phyloP scores from a whole-genome alignment of 2,113 vertebrate species.

The Phrynocephalus versicolor region DNA sequence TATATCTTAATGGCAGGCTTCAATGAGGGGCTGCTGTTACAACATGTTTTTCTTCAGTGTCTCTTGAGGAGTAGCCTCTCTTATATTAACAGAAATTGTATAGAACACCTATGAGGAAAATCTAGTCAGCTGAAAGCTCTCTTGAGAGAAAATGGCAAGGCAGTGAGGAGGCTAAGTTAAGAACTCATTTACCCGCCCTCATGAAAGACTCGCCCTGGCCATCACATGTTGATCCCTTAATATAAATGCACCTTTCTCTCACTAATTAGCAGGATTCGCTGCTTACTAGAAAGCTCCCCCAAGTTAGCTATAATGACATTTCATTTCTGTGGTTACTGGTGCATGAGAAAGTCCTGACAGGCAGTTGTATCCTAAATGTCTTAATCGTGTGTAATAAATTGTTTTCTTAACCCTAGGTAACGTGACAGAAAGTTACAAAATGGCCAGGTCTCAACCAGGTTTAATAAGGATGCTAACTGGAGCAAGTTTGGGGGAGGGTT shows the following conservation, averaged over 20 bases:
- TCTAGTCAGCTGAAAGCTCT: slow-evolving; percentile 48
- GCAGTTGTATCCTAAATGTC: neutral
- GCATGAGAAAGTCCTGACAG: neutral
- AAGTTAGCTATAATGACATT: neutral
- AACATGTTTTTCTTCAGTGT: neutral
- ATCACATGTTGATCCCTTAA: neutral
- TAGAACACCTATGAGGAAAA: neutral
- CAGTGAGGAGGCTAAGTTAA: neutral
- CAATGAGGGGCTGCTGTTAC: slow-evolving; percentile 11
- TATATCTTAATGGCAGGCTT: neutral
- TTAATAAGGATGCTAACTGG: too few species aligned
- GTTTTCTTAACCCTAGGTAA: neutral
- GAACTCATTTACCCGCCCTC: slow-evolving; percentile 35
- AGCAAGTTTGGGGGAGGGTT: too few species aligned
- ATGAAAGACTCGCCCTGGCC: neutral
- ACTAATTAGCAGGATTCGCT: neutral
- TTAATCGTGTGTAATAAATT: neutral
- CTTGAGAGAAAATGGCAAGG: slow-evolving; percentile 16
- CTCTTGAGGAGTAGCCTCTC: slow-evolving; percentile 39
- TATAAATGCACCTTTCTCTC: neutral
- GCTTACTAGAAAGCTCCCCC: too few species aligned
- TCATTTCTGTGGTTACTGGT: neutral
- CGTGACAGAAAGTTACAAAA: neutral
- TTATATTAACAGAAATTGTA: slow-evolving; percentile 4
- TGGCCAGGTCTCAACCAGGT: neutral